Conservation (phyloP, 1,140 invertebrate genomes). For the Brachionus sp. region DNA sequence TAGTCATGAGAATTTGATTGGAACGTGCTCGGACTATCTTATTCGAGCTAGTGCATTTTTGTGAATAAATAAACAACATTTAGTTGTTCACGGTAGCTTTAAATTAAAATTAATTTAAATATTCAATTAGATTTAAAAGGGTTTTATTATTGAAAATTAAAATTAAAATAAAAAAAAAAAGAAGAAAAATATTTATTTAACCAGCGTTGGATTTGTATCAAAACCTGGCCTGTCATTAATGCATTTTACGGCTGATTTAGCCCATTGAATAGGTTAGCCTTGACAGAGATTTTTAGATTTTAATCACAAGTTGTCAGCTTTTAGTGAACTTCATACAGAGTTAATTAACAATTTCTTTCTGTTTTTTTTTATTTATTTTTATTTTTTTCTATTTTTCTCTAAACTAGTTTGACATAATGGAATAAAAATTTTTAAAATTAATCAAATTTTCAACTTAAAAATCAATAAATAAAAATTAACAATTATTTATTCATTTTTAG, state of each 20-base stretch:
- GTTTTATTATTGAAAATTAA: not conserved
- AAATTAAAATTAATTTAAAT: conserved; percentile 8
- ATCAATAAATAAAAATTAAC: not conserved
- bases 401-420: not conserved
- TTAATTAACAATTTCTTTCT: not conserved
- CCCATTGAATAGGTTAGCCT: not conserved
- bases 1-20: not conserved
- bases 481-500: not conserved
- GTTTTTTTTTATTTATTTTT: not conserved
- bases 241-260: not conserved
- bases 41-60: not conserved
- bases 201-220: not conserved
- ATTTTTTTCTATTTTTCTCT: not conserved
- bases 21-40: conserved; percentile 3
- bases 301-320: not conserved
- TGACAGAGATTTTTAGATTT: not conserved
- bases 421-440: not conserved
- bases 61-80: not conserved
- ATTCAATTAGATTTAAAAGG: not conserved
- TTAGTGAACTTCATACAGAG: not conserved
- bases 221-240: not conserved
- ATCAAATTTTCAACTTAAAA: not conserved
- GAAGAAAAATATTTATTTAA: not conserved
- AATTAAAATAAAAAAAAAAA: not conserved
- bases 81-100: not conserved